These are phyloP conservation scores for Psilanteris sp. DNA, from an alignment of 1,140 invertebrate genomes.

Conservation along the genomic window DNA sequence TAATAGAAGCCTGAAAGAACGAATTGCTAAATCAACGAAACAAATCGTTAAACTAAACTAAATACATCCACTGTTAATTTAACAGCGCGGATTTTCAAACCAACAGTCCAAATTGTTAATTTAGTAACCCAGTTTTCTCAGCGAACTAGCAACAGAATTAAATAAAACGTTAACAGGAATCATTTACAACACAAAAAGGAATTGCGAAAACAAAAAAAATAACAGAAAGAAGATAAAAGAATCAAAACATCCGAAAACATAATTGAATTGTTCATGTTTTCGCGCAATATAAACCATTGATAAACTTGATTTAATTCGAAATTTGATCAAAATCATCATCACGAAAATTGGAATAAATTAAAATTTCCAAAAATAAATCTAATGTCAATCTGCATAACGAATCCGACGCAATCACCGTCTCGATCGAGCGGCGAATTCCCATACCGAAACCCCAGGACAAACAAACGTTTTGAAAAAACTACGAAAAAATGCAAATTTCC, in stretches of 20 bases:
- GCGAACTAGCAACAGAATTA: too few relatives aligned
- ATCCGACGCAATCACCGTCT: conserved; percentile 22
- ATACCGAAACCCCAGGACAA: not conserved
- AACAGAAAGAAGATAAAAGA: too few relatives aligned
- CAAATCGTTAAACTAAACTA: too few relatives aligned
- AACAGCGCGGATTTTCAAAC: too few relatives aligned
- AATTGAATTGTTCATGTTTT: conserved; percentile 16
- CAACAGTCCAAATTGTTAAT: too few relatives aligned
- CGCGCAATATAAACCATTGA: conserved; percentile 1
- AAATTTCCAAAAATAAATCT: conserved; percentile 28
- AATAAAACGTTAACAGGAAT: too few relatives aligned
- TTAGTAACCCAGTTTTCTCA: too few relatives aligned
- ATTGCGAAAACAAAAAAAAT: too few relatives aligned
- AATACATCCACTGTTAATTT: too few relatives aligned
- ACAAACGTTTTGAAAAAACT: conserved; percentile 20
- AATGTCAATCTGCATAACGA: conserved; percentile 26
- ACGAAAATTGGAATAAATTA: conserved; percentile 9
- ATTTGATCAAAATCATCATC: conserved; percentile 1
- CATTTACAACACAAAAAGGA: too few relatives aligned
- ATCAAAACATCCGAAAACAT: not conserved
- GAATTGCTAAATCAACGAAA: too few relatives aligned
- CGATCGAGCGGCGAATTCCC: conserved; percentile 22
- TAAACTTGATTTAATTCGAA: conserved; percentile 6
- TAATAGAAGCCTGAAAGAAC: too few relatives aligned
- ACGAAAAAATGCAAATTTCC: conserved; percentile 29